Base-by-base conservation (phyloP, 2,888 invertebrate genomes). In the Oscheius sp. region DNA sequence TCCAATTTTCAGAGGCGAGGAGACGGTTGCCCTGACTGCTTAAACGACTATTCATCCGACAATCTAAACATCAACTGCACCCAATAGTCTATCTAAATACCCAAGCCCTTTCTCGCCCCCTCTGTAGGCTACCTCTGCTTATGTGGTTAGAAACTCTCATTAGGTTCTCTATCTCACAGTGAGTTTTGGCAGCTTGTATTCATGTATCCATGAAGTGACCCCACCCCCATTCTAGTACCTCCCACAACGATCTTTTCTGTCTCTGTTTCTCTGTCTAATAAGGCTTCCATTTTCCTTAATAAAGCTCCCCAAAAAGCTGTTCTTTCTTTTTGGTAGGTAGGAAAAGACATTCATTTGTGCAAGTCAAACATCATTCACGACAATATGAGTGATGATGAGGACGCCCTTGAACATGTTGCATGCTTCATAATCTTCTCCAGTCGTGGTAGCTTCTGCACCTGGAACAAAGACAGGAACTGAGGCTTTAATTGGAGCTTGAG, bases 41-140 rank as follows among this genome's bases (percentile, higher is more conserved):
- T 60, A 60, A 62, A 35, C 33, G 60, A 60, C 60, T n/a, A 42
- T 42, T 7, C 3, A 42, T 7, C 21, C 58, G 58, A 9, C 29
- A 29, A 9, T 53, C 7, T 53, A 35, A 57, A 35, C 60, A 33
- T 35, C 37, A 33, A 33, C 59, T 58, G 32, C 21, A n/a, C 37
- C n/a, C 21, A 53, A 53, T 60, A 35, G 35, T 21, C 60, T 37
- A 42, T 62, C 11, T n/a, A 37, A 47, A 47, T 48, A 33, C 63
- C 63, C 63, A 13, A 63, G 63, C 63, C 63, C 63, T 63, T 63
- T 63, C 63, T 63, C 48, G 63, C 48, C 63, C 29, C 53, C n/a
- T 53, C 3, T 53, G 7, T 42, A 7, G 42, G 42, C 42, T 42
- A 7, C 42, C 42, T 42, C 42, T 42, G 42, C 42, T 42, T 42